Conservation (phyloP, 1,140 invertebrate species). For the Cataglyphis hispanica region DNA sequence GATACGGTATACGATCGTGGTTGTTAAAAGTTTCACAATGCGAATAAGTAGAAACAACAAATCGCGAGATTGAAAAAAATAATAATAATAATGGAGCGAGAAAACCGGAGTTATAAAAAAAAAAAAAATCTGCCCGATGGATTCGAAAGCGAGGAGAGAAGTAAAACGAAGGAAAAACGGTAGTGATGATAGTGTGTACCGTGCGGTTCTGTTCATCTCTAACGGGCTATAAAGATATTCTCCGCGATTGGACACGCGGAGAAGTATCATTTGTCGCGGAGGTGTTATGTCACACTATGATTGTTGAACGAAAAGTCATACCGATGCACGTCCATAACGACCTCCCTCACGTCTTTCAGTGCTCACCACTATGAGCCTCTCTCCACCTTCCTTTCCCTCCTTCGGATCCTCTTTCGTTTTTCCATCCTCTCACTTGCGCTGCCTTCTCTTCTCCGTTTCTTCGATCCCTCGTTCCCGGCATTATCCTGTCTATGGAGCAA, state of each 20-base stretch:
- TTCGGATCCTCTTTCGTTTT: slow-evolving; percentile 74
- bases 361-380: slow-evolving; percentile 48
- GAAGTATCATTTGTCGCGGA: slow-evolving; percentile 46
- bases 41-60: slow-evolving; percentile 50
- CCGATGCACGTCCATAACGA: slow-evolving; percentile 69
- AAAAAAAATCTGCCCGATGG: too few species aligned
- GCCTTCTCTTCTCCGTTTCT: slow-evolving; percentile 13
- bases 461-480: slow-evolving; percentile 52
- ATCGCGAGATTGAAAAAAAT: slow-evolving; percentile 28
- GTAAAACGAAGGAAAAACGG: neutral
- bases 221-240: slow-evolving; percentile 34
- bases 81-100: neutral
- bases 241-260: slow-evolving; percentile 33
- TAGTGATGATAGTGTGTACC: neutral
- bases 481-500: slow-evolving; percentile 69
- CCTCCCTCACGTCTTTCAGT: slow-evolving; percentile 63
- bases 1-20: slow-evolving; percentile 46
- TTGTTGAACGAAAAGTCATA: slow-evolving; percentile 70
- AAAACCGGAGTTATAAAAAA: neutral
- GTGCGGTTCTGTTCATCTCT: slow-evolving; percentile 18
- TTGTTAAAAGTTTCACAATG: slow-evolving; percentile 53
- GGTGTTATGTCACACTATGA: slow-evolving; percentile 30
- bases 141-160: neutral
- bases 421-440: neutral
- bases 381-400: neutral